Evolutionary conservation across 2,888 invertebrate genomes (phyloP).

Genomic region (Chrysomela aeneicollis): DNA sequence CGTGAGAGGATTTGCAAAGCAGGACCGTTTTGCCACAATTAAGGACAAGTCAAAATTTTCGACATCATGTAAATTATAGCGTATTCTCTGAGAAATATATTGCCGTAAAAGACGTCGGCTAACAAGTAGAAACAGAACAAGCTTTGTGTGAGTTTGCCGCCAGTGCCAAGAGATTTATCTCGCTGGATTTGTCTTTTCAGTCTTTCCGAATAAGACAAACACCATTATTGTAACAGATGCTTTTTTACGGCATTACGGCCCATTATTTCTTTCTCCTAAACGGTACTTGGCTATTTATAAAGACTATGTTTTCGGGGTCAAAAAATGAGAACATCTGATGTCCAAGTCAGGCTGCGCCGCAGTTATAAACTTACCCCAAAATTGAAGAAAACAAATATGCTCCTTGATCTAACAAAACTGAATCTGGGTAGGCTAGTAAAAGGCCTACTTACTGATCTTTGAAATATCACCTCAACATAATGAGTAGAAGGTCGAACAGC

Average conservation of each 20-base stretch:
- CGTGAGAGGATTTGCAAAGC: not conserved
- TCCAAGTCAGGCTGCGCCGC: no score
- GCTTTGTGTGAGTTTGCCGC: not conserved
- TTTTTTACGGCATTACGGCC: not conserved
- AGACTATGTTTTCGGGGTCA: no score
- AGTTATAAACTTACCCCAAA: no score
- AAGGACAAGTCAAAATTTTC: conserved; percentile 45
- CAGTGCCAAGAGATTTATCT: conserved; percentile 3
- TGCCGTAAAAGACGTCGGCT: conserved; percentile 41
- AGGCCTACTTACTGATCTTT: no score
- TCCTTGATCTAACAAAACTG: no score
- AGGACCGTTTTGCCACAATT: conserved; percentile 40
- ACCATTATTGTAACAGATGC: not conserved
- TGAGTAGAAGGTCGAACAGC: no score
- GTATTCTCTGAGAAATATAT: conserved; percentile 43
- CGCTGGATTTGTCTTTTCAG: not conserved
- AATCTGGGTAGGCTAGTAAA: no score
- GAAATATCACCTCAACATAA: no score
- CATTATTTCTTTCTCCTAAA: not conserved
- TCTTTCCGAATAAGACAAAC: not conserved
- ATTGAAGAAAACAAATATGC: no score
- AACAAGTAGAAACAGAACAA: conserved; percentile 33
- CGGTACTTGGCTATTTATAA: not conserved
- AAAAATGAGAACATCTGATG: no score
- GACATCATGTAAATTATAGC: conserved; percentile 45